Conservation (phyloP, 2,888 invertebrate species). For the Archips crataeganus region DNA sequence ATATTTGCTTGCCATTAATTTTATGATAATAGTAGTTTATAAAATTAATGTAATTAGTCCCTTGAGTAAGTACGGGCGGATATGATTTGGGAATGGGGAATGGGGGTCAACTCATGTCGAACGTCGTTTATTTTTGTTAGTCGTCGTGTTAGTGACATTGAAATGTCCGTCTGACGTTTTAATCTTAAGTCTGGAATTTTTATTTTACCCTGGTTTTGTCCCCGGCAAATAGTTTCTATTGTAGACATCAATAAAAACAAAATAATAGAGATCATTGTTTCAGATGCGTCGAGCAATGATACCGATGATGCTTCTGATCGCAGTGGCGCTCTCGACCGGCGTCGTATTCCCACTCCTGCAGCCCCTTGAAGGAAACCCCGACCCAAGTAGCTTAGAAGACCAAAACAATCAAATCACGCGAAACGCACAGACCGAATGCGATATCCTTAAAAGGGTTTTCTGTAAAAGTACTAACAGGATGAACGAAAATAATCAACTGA, state of each 20-base stretch:
- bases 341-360: conserved; percentile 68
- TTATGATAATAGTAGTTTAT: background rate
- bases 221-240: too few species aligned
- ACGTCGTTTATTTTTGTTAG: too few species aligned
- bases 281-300: conserved; percentile 74
- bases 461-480: conserved; percentile 58
- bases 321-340: conserved; percentile 73
- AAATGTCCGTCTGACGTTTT: too few species aligned
- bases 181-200: too few species aligned
- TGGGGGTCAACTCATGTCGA: too few species aligned
- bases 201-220: too few species aligned
- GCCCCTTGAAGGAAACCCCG: conserved; percentile 59
- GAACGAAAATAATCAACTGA: conserved; percentile 10
- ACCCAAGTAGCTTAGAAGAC: conserved; percentile 56
- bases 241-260: background rate
- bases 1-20: conserved; percentile 17
- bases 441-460: conserved; percentile 61
- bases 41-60: too few species aligned
- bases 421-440: conserved; percentile 49
- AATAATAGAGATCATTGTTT: conserved; percentile 56
- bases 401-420: conserved; percentile 66
- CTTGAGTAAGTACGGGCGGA: too few species aligned
- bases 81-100: too few species aligned
- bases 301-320: conserved; percentile 69
- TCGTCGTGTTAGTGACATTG: too few species aligned